Percentiles rank a stretch among this genome's conserved stretches.
Evolutionary conservation across 2,113 vertebrate species (phyloP).

Genomic region (Scomber scombrus): DNA sequence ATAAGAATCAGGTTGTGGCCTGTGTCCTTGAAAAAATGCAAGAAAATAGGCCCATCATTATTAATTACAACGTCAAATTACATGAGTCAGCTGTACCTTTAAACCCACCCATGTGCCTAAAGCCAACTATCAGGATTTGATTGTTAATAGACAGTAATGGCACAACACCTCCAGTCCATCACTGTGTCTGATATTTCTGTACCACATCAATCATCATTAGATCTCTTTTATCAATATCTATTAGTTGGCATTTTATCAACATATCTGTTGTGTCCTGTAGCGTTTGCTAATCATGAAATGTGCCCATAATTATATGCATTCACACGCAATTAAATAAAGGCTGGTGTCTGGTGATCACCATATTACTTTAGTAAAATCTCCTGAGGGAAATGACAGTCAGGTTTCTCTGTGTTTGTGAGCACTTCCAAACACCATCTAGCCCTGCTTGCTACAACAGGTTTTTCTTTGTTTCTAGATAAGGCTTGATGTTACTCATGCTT

Average conservation of each 20-base stretch:
- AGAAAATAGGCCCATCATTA: background rate
- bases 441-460: conserved; percentile 51
- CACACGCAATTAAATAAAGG: background rate
- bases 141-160: background rate
- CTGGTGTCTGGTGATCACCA: background rate
- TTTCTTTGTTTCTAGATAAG: background rate
- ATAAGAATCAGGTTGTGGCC: background rate
- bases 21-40: background rate
- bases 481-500: conserved; percentile 28
- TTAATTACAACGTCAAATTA: background rate
- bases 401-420: background rate
- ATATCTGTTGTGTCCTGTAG: background rate
- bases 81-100: conserved; percentile 15
- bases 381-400: background rate
- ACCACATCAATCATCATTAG: background rate
- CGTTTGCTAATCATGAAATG: background rate
- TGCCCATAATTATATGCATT: background rate
- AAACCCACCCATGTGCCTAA: background rate
- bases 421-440: conserved; percentile 6
- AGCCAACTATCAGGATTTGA: background rate
- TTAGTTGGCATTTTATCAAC: conserved; percentile 1
- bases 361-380: background rate
- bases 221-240: background rate
- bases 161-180: background rate
- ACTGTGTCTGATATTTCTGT: too few relatives aligned